phyloP scores from a whole-genome alignment of 2,797 vertebrate genomes.

The Sardinella longiceps region DNA sequence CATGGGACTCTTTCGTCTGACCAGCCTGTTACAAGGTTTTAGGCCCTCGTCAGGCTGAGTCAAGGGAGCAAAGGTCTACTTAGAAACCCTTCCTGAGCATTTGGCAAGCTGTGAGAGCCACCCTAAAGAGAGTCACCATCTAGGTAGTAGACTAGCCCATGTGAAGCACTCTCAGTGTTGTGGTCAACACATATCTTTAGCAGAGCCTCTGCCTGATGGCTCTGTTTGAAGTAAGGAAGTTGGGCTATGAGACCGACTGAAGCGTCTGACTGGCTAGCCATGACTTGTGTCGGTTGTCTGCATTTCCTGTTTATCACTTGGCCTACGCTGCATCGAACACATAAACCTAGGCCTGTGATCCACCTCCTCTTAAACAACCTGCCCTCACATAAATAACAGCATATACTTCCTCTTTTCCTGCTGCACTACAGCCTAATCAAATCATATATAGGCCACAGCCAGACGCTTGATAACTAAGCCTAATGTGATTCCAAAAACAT shows the following conservation, averaged over 20 bases:
- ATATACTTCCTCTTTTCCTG: background rate
- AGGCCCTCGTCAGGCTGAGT: background rate
- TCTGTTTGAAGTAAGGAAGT: constrained; percentile 36
- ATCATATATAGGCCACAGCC: background rate
- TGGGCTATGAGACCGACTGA: constrained; percentile 33
- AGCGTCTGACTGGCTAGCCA: constrained; percentile 25
- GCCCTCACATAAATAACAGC: background rate
- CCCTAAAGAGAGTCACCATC: background rate
- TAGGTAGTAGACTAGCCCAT: background rate
- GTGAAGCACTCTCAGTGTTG: background rate
- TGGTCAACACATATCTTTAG: background rate
- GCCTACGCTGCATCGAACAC: background rate
- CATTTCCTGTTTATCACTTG: constrained; percentile 59
- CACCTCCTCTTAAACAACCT: background rate
- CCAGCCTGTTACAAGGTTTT: background rate
- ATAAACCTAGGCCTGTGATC: background rate
- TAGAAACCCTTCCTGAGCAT: background rate
- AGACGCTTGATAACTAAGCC: background rate
- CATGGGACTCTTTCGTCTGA: background rate
- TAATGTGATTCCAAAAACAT: background rate
- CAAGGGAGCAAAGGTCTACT: background rate
- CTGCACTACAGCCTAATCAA: background rate
- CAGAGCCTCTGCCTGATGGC: background rate
- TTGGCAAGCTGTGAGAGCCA: background rate
- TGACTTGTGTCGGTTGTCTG: constrained; percentile 38